Evolutionary conservation across 2,797 vertebrate genomes (phyloP).

Genomic region (Megaceryle alcyon): DNA sequence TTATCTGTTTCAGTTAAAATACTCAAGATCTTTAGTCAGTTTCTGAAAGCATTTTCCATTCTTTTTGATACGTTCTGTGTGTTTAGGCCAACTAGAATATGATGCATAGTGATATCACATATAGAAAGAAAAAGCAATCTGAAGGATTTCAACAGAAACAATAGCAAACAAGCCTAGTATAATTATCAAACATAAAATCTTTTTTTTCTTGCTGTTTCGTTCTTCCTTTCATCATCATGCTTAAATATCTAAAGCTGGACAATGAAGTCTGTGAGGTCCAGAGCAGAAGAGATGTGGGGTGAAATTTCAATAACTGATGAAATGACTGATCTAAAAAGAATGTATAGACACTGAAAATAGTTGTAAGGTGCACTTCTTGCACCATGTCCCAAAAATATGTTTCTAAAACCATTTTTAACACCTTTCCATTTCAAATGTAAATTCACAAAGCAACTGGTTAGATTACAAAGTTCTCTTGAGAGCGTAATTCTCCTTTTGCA

Average conservation of each 20-base stretch:
- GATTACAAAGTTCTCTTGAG: not conserved
- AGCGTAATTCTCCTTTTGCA: not conserved
- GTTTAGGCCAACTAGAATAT: not conserved
- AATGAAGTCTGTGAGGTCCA: not conserved
- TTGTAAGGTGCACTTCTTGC: not conserved
- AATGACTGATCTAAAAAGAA: not conserved
- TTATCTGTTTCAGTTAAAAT: not conserved
- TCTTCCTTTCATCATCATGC: not conserved
- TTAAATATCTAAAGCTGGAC: not conserved
- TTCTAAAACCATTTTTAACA: not conserved
- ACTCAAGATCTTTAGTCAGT: not conserved
- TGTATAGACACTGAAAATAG: not conserved
- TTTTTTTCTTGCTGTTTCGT: not conserved
- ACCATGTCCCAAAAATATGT: not conserved
- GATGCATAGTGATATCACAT: not conserved
- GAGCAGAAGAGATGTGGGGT: not conserved
- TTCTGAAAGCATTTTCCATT: not conserved
- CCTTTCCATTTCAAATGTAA: not conserved
- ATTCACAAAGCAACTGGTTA: not conserved
- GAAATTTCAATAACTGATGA: not conserved
- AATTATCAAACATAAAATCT: not conserved
- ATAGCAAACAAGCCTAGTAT: not conserved
- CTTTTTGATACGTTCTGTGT: not conserved
- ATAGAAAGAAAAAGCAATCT: not conserved
- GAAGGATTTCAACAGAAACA: not conserved